Conservation (phyloP, 2,797 vertebrate species). For the Pempheris klunzingeri region DNA sequence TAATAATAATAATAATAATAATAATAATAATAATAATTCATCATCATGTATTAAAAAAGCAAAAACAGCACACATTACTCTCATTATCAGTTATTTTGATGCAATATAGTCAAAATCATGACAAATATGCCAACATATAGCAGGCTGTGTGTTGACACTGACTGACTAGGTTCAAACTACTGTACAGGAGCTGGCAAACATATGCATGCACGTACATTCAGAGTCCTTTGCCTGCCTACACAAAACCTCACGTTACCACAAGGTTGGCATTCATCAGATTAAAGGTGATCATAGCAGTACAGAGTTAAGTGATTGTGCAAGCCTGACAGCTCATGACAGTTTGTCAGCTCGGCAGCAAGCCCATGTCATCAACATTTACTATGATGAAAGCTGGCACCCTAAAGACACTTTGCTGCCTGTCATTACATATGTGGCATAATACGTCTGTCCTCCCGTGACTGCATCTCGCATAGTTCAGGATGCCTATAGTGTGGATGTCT, state of each 20-base stretch:
- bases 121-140: background rate
- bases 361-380: constrained; percentile 71
- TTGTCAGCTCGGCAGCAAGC: constrained; percentile 78
- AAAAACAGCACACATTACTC: background rate
- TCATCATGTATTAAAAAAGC: too few species aligned
- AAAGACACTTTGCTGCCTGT: constrained; percentile 68
- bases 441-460: constrained; percentile 33
- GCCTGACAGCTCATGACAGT: constrained; percentile 74
- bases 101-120: background rate
- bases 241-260: constrained; percentile 43
- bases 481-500: constrained; percentile 27
- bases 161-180: constrained; percentile 1
- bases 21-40: too few species aligned
- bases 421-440: constrained; percentile 51
- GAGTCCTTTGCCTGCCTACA: constrained; percentile 26
- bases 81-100: background rate
- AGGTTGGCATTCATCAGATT: constrained; percentile 66
- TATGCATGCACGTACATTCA: constrained; percentile 3
- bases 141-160: background rate
- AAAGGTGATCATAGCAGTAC: constrained; percentile 76
- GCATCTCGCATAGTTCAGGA: constrained; percentile 14
- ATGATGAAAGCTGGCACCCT: constrained; percentile 75
- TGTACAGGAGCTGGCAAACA: constrained; percentile 7
- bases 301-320: constrained; percentile 62
- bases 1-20: too few species aligned